Evolutionary conservation across 2,797 vertebrate genomes (phyloP).

Genomic region (Sphenodon punctatus): DNA sequence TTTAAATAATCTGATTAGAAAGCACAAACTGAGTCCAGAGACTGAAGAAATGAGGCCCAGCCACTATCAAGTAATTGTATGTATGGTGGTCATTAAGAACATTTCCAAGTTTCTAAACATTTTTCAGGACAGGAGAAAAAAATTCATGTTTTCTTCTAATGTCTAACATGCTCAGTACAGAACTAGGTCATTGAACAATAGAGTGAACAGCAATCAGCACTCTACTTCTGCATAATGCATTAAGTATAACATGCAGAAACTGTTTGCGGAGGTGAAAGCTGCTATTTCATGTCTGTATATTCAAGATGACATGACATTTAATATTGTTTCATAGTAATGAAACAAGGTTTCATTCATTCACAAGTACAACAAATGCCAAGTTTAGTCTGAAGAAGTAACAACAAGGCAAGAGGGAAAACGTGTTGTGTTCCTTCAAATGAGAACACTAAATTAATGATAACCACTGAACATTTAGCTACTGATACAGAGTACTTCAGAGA

Average conservation of each 20-base stretch:
- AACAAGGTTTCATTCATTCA: slow-evolving; percentile 94
- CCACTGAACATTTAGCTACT: slow-evolving; percentile 79
- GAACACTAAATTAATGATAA: slow-evolving; percentile 89
- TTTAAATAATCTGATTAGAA: slow-evolving; percentile 60
- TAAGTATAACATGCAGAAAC: slow-evolving; percentile 93
- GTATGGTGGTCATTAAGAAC: slow-evolving; percentile 66
- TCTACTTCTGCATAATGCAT: slow-evolving; percentile 97
- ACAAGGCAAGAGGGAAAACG: slow-evolving; percentile 87
- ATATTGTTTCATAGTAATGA: slow-evolving; percentile 92
- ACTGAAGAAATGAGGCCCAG: slow-evolving; percentile 53
- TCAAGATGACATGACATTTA: slow-evolving; percentile 96
- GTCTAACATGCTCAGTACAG: slow-evolving; percentile 82
- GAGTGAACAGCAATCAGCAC: slow-evolving; percentile 88
- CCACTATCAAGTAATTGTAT: slow-evolving; percentile 62
- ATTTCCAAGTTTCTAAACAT: slow-evolving; percentile 67
- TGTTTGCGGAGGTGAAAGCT: slow-evolving; percentile 87
- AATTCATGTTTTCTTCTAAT: slow-evolving; percentile 76
- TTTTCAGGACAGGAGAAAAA: slow-evolving; percentile 58
- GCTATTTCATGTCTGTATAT: slow-evolving; percentile 95
- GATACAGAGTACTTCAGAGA: slow-evolving; percentile 54
- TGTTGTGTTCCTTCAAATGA: slow-evolving; percentile 82
- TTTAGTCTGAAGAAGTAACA: slow-evolving; percentile 89
- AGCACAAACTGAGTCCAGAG: slow-evolving; percentile 53
- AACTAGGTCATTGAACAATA: slow-evolving; percentile 99
- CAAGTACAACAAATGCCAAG: slow-evolving; percentile 90